Conservation (phyloP, 2,113 vertebrate species). For the Cygnus atratus region DNA sequence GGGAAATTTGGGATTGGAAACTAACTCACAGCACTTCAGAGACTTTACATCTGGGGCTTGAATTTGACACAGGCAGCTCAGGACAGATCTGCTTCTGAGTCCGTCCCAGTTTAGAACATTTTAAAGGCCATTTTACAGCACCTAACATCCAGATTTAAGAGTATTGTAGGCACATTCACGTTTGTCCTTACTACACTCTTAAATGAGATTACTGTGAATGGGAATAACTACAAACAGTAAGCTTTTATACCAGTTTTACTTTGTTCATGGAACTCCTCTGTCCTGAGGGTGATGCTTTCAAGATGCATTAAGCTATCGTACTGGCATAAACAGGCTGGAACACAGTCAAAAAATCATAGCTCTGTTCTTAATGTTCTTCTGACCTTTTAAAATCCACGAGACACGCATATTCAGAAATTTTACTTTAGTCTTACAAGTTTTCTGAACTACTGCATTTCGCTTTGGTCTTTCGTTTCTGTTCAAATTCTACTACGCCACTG, state of each 20-base stretch:
- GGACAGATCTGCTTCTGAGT: not conserved
- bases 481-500: not conserved
- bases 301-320: not conserved
- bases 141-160: not conserved
- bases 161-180: not conserved
- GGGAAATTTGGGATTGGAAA: not conserved
- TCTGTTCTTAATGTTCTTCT: not conserved
- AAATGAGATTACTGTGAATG: not conserved
- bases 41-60: not conserved
- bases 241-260: not conserved
- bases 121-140: not conserved
- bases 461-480: not conserved
- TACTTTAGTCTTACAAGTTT: not conserved
- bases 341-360: not conserved
- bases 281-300: not conserved
- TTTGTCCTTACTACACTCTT: not conserved
- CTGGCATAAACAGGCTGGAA: not conserved
- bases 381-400: not conserved
- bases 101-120: not conserved
- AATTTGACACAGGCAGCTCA: not conserved
- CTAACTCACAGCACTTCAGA: not conserved
- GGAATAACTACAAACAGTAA: not conserved
- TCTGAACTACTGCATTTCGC: not conserved
- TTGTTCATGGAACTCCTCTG: not conserved
- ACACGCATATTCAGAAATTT: not conserved